Base-by-base conservation (phyloP, 2,888 invertebrate genomes). In the Zele albiditarsus region DNA sequence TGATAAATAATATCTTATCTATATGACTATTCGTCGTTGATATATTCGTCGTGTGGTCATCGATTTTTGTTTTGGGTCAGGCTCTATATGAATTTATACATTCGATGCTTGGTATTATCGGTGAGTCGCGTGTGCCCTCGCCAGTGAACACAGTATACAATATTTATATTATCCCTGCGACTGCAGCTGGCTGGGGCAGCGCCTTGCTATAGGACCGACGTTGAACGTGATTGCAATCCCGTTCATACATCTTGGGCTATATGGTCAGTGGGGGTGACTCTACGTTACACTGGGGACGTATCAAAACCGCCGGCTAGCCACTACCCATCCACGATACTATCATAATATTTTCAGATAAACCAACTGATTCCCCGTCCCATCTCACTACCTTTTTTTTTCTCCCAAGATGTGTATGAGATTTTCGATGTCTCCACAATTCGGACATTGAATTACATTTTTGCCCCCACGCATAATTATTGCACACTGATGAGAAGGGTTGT, bases 211-310 rank as follows among this genome's bases (percentile, higher is more conserved):
- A 8, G 20, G n/a, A n/a, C 14, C 53, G 20, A 53, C 8, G 53
- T 53, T 82, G 85, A 85, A 84, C 86, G 86, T 87, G 88, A 88
- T 88, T 88, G 88, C 87, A 85, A 88, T 88, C 86, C 88, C 84
- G 85, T 85, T 86, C 87, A 84, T 88, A 87, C 86, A 87, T 88
- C 86, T 84, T 82, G 72, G 81, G 82, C 78, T 86, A 84, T 87
- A 88, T 82, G 84, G 83, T 79, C 57, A 81, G 81, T 74, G 78
- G 38, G 79, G 70, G 78, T 80, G 79, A 77, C 79, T 74, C 84
- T 85, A 87, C 84, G 83, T 84, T 77, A 87, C 88, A 78, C 88
- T 84, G 78, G 88, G 88, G 87, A 88, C 86, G 83, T 87, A 87
- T 88, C 85, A 87, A 86, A 88, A 87, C 80, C 80, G 67, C 76